Evolutionary conservation across 2,888 invertebrate genomes (phyloP).

Genomic region (Ptychoptera albimana): DNA sequence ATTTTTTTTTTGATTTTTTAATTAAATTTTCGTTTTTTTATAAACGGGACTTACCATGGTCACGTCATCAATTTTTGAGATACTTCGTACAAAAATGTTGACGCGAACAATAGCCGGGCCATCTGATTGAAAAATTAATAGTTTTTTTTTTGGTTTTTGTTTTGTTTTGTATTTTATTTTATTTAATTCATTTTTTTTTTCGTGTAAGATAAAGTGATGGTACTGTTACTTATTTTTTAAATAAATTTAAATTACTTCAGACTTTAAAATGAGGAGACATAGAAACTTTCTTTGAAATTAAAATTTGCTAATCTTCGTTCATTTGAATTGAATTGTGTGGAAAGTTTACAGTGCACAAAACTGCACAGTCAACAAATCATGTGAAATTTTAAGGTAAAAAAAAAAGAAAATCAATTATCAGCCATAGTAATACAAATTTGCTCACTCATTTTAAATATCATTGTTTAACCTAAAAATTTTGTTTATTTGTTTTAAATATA

Average conservation of each 20-base stretch:
- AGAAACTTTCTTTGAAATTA: too few relatives aligned
- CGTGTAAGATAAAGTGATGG: neutral
- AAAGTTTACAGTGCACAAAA: too few relatives aligned
- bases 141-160: conserved; percentile 6
- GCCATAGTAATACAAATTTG: conserved; percentile 5
- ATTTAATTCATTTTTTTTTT: conserved; percentile 7
- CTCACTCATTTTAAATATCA: neutral
- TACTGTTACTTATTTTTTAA: too few relatives aligned
- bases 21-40: conserved; percentile 12
- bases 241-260: too few relatives aligned
- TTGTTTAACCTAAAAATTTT: neutral
- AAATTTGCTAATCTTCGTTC: too few relatives aligned
- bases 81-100: conserved; percentile 98
- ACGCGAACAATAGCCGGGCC: conserved; percentile 92
- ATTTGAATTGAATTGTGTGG: too few relatives aligned
- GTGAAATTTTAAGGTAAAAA: conserved; percentile 7
- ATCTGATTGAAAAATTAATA: conserved; percentile 40
- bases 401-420: too few relatives aligned
- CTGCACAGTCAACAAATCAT: conserved; percentile 5
- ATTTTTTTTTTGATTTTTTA: conserved; percentile 4
- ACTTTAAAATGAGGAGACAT: too few relatives aligned
- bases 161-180: conserved; percentile 3
- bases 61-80: conserved; percentile 98
- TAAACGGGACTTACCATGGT: conserved; percentile 76
- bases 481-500: neutral